Evolutionary conservation across 2,888 invertebrate genomes (phyloP).

Genomic region (Aradus depressus): DNA sequence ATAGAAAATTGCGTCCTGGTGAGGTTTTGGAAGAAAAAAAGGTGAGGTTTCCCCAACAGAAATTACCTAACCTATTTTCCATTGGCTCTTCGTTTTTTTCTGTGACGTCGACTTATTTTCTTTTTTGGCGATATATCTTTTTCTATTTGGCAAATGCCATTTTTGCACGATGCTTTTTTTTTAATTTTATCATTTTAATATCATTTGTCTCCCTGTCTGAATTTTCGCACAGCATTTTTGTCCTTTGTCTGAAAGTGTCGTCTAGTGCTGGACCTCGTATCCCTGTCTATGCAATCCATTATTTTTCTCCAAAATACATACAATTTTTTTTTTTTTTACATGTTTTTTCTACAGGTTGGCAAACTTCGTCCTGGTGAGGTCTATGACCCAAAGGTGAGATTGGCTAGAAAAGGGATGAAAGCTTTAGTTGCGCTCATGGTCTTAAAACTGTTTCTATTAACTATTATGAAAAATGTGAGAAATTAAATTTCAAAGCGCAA

Average conservation of each 20-base stretch:
- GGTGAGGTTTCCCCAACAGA: slow-evolving; percentile 51
- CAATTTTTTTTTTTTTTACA: slow-evolving; percentile 31
- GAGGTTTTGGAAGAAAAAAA: slow-evolving; percentile 88
- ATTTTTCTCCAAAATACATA: slow-evolving; percentile 4
- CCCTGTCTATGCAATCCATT: slow-evolving; percentile 24
- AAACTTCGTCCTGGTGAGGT: slow-evolving; percentile 70
- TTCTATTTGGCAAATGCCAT: too few relatives aligned
- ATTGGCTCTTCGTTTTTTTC: not conserved
- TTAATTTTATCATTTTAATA: slow-evolving; percentile 9
- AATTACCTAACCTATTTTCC: slow-evolving; percentile 9
- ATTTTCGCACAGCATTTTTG: too few relatives aligned
- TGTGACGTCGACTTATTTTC: not conserved
- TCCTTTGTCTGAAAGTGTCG: slow-evolving; percentile 5
- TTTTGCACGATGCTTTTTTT: slow-evolving; percentile 19
- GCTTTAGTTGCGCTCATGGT: slow-evolving; percentile 25
- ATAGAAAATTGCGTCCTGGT: slow-evolving; percentile 86
- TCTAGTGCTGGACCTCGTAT: slow-evolving; percentile 19
- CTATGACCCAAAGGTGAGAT: slow-evolving; percentile 56
- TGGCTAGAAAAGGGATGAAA: slow-evolving; percentile 14
- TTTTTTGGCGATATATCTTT: not conserved
- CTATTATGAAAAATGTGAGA: slow-evolving; percentile 17
- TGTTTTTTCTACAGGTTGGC: slow-evolving; percentile 50
- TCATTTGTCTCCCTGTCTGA: slow-evolving; percentile 15
- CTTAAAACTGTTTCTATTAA: slow-evolving; percentile 24
- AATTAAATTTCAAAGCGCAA: too few relatives aligned